phyloP scores from a whole-genome alignment of 2,888 invertebrate species.

The Mechanitis messenoides region DNA sequence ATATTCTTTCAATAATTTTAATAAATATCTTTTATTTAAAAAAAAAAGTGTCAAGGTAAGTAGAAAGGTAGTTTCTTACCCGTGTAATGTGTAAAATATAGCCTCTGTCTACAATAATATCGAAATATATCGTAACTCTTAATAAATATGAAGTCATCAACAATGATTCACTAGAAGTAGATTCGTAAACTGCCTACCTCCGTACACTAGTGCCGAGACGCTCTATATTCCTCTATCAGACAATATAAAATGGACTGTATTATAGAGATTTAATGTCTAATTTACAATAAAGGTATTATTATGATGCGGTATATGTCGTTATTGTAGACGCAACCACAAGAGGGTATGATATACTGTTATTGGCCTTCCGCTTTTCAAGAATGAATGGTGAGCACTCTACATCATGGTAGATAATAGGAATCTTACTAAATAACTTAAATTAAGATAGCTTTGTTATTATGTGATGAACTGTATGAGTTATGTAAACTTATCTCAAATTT shows the following conservation, averaged over 20 bases:
- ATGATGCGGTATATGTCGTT: slow-evolving; percentile 26
- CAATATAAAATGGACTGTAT: slow-evolving; percentile 11
- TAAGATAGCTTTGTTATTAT: slow-evolving; percentile 17
- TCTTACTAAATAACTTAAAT: slow-evolving; percentile 25
- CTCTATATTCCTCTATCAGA: slow-evolving; percentile 1
- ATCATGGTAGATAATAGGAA: slow-evolving; percentile 27
- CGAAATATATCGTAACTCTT: slow-evolving; percentile 31
- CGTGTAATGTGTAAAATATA: slow-evolving; percentile 14
- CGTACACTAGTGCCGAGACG: slow-evolving; percentile 9
- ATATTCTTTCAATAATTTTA: neutral
- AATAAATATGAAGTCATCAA: slow-evolving; percentile 40
- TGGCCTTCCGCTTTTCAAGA: slow-evolving; percentile 33
- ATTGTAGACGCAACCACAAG: slow-evolving; percentile 31
- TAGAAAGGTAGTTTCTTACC: slow-evolving; percentile 11
- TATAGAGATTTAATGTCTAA: neutral
- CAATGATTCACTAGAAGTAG: slow-evolving; percentile 35
- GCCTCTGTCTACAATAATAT: slow-evolving; percentile 25
- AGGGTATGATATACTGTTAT: slow-evolving; percentile 38
- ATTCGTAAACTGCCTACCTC: slow-evolving; percentile 24
- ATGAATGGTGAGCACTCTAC: slow-evolving; percentile 31
- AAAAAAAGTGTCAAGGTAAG: neutral
- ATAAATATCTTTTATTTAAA: neutral
- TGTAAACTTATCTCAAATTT: neutral
- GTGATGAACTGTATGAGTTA: neutral
- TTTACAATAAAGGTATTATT: slow-evolving; percentile 4